Base-by-base conservation (phyloP, 2,113 vertebrate species). In the Neofelis nebulosa region DNA sequence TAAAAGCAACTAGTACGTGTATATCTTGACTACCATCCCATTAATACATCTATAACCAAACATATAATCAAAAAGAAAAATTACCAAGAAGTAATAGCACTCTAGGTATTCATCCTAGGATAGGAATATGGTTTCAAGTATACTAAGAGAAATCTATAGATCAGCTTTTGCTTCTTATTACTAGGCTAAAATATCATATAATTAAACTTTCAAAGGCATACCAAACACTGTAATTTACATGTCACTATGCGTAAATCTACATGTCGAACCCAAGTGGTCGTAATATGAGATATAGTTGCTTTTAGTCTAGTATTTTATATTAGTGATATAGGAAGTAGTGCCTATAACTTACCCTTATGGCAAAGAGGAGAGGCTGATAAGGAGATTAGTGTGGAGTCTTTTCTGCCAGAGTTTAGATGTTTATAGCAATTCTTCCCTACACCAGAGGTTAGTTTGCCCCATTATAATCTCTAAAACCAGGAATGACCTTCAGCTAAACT, bases 391-490 rank as follows among this genome's bases (percentile, higher is more conserved):
- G 3, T 82, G 94, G 25, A 50, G 76, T 92, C 57, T 84, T 96
- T 57, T 41, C 31, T 78, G 94, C 65, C 31, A 29, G 41, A 80
- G 76, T 90, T 84, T 50, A 50, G 80, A 86, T 71, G 7, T 86
- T 57, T 38, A 57, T 29, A 74, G 68, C 29, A 61, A 9, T 76
- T 87, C 38, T 97, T 61, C 55, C 18, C 61, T 68, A 66, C 25
- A 88, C 25, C 12, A 73, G 41, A 48, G 45, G 50, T 97, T 93
- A 55, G 23, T 79, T 76, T 92, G 71, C 11, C 25, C 45, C 87
- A 96, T 91, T 93, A 90, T 90, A 95, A 91, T 97, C 97, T 97
- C 45, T 87, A 81, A 92, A 96, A 90, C 45, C 27, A 87, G 63
- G 29, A 93, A 68, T 92, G 94, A 96, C 87, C 87, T 98, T 96